Percentiles rank a stretch among this genome's conserved stretches.
phyloP scores from a whole-genome alignment of 2,888 invertebrate species.

The Spodoptera exigua region DNA sequence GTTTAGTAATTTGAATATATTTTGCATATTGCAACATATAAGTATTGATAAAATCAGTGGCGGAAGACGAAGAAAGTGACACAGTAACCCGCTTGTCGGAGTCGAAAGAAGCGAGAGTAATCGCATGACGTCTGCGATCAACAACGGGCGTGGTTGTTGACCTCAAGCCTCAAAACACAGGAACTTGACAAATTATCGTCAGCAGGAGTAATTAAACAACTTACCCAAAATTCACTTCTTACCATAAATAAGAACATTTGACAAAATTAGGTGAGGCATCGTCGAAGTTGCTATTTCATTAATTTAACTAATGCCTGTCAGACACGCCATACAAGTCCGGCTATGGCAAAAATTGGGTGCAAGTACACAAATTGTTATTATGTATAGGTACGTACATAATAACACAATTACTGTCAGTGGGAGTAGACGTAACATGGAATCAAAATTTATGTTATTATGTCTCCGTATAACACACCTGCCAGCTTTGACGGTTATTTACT shows the following conservation, averaged over 20 bases:
- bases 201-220: conserved; percentile 27
- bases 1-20: conserved; percentile 43
- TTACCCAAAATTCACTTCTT: conserved; percentile 17
- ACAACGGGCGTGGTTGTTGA: conserved; percentile 41
- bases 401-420: conserved; percentile 49
- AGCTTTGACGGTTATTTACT: conserved; percentile 72
- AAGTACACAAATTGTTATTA: conserved; percentile 48
- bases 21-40: conserved; percentile 44
- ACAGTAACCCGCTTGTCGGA: conserved; percentile 76
- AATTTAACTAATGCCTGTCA: conserved; percentile 70
- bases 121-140: conserved; percentile 66
- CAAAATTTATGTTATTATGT: conserved; percentile 53
- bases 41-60: conserved; percentile 61
- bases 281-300: conserved; percentile 72
- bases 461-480: conserved; percentile 67
- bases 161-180: conserved; percentile 41
- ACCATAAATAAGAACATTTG: conserved; percentile 46
- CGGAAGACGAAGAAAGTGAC: conserved; percentile 82
- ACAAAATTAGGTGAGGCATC: conserved; percentile 64
- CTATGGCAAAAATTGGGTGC: conserved; percentile 29
- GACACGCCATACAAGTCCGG: conserved; percentile 67
- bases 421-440: conserved; percentile 53
- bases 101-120: conserved; percentile 78
- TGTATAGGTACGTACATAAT: conserved; percentile 49
- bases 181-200: conserved; percentile 33